These are phyloP conservation scores for Ceratina calcarata DNA, from an alignment of 1,140 invertebrate genomes.

Conservation along the genomic window DNA sequence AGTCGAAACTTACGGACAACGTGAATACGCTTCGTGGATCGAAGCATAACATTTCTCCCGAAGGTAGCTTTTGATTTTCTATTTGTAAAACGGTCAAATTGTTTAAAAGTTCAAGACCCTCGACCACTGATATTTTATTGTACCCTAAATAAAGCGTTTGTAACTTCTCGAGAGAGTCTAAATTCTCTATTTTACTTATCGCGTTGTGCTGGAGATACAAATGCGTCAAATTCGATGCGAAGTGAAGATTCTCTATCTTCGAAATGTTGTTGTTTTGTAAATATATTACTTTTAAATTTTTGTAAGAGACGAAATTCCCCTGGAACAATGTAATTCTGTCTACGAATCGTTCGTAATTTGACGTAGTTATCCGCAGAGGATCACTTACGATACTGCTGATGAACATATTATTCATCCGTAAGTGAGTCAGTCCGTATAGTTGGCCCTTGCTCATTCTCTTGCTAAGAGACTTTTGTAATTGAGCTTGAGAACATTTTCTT, in stretches of 20 bases:
- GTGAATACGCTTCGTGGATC: slow-evolving; percentile 83
- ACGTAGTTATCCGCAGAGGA: slow-evolving; percentile 33
- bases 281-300: slow-evolving; percentile 83
- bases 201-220: slow-evolving; percentile 87
- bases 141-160: slow-evolving; percentile 85
- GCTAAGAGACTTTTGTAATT: slow-evolving; percentile 65
- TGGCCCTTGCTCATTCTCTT: slow-evolving; percentile 65
- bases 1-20: slow-evolving; percentile 81
- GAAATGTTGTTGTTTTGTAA: slow-evolving; percentile 84
- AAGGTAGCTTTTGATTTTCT: slow-evolving; percentile 83
- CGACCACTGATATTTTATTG: slow-evolving; percentile 85
- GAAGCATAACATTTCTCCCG: slow-evolving; percentile 84
- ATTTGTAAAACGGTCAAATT: slow-evolving; percentile 85
- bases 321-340: slow-evolving; percentile 66
- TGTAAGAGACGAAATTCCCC: slow-evolving; percentile 80
- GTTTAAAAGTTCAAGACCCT: slow-evolving; percentile 83
- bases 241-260: slow-evolving; percentile 83
- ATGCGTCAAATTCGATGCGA: slow-evolving; percentile 82
- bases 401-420: slow-evolving; percentile 80
- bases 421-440: slow-evolving; percentile 77
- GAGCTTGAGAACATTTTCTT: slow-evolving; percentile 66
- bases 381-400: slow-evolving; percentile 79
- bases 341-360: slow-evolving; percentile 24
- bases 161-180: slow-evolving; percentile 82
- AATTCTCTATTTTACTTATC: slow-evolving; percentile 84